Percentiles rank a stretch among this genome's conserved stretches.
Conservation (phyloP, 2,888 invertebrate species). For the Byasa hedistus region DNA sequence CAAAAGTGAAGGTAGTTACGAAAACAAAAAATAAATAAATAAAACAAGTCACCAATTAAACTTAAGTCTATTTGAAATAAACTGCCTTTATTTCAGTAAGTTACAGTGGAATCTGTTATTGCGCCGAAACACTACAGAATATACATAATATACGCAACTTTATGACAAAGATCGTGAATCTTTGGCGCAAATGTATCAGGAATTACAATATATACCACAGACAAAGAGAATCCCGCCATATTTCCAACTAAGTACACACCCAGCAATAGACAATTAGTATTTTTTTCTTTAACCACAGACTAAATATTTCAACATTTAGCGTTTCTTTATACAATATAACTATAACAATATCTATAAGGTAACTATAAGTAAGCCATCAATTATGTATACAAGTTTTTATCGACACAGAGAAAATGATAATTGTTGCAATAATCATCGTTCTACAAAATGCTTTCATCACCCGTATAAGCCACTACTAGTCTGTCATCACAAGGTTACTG, state of each 20-base stretch:
- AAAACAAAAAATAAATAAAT: too few relatives aligned
- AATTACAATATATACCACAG: not conserved
- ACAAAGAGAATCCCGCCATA: not conserved
- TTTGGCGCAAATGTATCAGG: slow-evolving; percentile 44
- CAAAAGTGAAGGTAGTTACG: too few relatives aligned
- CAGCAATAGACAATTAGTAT: slow-evolving; percentile 3
- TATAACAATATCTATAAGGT: slow-evolving; percentile 8
- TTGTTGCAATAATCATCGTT: too few relatives aligned
- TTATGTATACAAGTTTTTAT: not conserved
- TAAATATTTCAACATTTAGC: slow-evolving; percentile 2
- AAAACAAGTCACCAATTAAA: slow-evolving; percentile 30
- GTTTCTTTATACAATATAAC: slow-evolving; percentile 3
- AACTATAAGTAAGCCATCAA: slow-evolving; percentile 10
- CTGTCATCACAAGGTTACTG: too few relatives aligned
- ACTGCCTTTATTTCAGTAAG: slow-evolving; percentile 49
- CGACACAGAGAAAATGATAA: too few relatives aligned
- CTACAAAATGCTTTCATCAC: slow-evolving; percentile 18
- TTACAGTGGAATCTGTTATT: slow-evolving; percentile 23
- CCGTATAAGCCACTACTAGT: slow-evolving; percentile 4
- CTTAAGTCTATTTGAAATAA: slow-evolving; percentile 57
- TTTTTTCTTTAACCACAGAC: slow-evolving; percentile 1
- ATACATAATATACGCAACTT: slow-evolving; percentile 23
- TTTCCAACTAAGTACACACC: slow-evolving; percentile 19
- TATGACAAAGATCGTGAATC: slow-evolving; percentile 45
- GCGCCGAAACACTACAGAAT: slow-evolving; percentile 19